Percentiles rank a stretch among this genome's conserved stretches.
Conservation (phyloP, 2,113 vertebrate species). For the Calidris pygmaea region DNA sequence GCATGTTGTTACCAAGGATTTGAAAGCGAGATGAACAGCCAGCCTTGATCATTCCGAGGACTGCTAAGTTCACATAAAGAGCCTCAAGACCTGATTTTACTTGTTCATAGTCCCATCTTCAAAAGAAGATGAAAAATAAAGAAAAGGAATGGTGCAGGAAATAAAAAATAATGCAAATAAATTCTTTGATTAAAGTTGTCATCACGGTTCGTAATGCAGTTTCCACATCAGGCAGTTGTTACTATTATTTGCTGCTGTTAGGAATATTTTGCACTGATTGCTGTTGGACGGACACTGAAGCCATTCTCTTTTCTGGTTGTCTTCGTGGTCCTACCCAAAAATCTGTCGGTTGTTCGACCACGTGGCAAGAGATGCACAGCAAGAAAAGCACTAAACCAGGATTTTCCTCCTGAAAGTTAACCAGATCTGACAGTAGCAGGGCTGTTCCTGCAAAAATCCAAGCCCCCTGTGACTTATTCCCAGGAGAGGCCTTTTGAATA, state of each 20-base stretch:
- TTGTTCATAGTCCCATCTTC: neutral
- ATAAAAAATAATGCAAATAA: neutral
- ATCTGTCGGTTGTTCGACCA: neutral
- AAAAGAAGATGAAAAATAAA: neutral
- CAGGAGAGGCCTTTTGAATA: neutral
- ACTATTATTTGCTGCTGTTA: neutral
- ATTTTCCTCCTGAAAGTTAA: neutral
- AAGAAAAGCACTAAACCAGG: neutral
- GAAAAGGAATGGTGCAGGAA: neutral
- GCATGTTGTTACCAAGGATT: neutral
- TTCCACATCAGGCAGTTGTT: neutral
- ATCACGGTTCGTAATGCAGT: neutral
- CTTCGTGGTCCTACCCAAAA: neutral
- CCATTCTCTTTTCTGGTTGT: neutral
- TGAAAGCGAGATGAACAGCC: neutral
- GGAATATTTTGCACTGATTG: neutral
- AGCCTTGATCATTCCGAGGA: neutral
- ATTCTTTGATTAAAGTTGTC: neutral
- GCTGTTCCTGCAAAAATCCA: neutral
- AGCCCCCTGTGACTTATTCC: neutral
- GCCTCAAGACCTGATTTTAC: neutral
- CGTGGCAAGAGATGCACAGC: neutral
- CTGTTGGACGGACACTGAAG: neutral
- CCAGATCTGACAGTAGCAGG: neutral
- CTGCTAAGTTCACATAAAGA: neutral